Conservation (phyloP, 2,888 invertebrate genomes). For the Dromius quadrimaculatus region DNA sequence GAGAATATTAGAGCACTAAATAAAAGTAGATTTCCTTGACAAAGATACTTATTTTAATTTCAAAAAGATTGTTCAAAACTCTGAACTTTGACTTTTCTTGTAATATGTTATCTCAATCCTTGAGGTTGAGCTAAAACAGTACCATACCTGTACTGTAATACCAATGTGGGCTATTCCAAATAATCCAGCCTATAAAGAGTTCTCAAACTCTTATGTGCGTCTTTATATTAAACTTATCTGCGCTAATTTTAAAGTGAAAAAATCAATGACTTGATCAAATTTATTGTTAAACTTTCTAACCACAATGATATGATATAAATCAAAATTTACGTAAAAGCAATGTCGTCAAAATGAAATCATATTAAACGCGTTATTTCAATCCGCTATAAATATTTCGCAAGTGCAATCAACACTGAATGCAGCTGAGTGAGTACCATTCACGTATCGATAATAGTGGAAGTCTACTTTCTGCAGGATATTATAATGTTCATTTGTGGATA, state of each 20-base stretch:
- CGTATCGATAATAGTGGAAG: too few species aligned
- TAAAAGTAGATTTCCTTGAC: conserved; percentile 30
- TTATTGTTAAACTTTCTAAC: conserved; percentile 37
- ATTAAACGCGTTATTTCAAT: conserved; percentile 10
- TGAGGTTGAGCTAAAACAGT: too few species aligned
- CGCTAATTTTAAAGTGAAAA: too few species aligned
- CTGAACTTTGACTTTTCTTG: conserved; percentile 21
- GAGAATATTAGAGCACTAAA: conserved; percentile 12
- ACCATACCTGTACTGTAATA: too few species aligned
- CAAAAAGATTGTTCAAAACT: neutral
- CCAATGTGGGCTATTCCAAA: too few species aligned
- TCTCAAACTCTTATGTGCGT: too few species aligned
- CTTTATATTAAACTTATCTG: too few species aligned
- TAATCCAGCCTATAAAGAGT: too few species aligned
- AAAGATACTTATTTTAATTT: conserved; percentile 2
- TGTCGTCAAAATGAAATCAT: conserved; percentile 23
- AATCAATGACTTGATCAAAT: conserved; percentile 22
- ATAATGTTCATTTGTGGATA: too few species aligned
- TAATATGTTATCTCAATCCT: too few species aligned
- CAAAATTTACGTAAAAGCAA: conserved; percentile 24
- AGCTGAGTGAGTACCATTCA: too few species aligned
- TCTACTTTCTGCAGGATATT: too few species aligned
- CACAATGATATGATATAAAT: conserved; percentile 29
- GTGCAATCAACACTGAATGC: neutral
- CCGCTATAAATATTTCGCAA: conserved; percentile 2